Evolutionary conservation across 1,140 invertebrate genomes (phyloP), one percentile per base, ranked within the genome.

Genomic region (Drosophila guanche): DNA sequence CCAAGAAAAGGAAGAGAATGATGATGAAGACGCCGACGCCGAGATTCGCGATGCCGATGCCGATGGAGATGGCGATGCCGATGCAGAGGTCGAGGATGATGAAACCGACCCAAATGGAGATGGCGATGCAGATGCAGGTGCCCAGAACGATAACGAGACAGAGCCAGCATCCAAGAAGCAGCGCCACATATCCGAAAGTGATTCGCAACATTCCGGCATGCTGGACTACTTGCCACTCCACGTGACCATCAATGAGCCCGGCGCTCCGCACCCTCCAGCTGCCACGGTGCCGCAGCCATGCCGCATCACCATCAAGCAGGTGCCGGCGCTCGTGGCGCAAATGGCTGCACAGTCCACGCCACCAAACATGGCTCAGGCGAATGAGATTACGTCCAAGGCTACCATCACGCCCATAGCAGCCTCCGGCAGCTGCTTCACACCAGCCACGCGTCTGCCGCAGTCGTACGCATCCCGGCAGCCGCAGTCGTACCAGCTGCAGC

Each of bases 261-360:
- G 16, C 29, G 23, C 56, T 56, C 58, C 33, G 50, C 27, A 43
- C 37, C 23, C 46, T 60, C 43, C 56, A 61, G 33, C 33, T 22
- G 40, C 51, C 5, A 14, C 60, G 10, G 48, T 47, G 6, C 60
- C 74, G 4, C 72, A 69, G n/a, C 83, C 83, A 1, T 88, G 83
- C 25, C 76, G 83, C 8, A 88, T 88, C n/a, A 88, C 83, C 23
- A 88, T 88, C 20, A 88, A 88, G 14, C 89, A 88, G 54, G 78
- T 88, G 7, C 5, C 84, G 0, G 71, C 75, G 10, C 66, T 65
- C 2, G 23, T 65, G 5, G 29, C 45, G 2, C 66, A 71, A 22
- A 7, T 56, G 5, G 16, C 37, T 8, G 14, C 59, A 4, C 54
- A 59, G n/a, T 45, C 40, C 22, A 65, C 71, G 6, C 50, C 76